A percentile compares a stretch with the other conserved stretches of the same genome.
Evolutionary conservation across 2,797 vertebrate species (phyloP).

Genomic region (Enteromius radiatus): DNA sequence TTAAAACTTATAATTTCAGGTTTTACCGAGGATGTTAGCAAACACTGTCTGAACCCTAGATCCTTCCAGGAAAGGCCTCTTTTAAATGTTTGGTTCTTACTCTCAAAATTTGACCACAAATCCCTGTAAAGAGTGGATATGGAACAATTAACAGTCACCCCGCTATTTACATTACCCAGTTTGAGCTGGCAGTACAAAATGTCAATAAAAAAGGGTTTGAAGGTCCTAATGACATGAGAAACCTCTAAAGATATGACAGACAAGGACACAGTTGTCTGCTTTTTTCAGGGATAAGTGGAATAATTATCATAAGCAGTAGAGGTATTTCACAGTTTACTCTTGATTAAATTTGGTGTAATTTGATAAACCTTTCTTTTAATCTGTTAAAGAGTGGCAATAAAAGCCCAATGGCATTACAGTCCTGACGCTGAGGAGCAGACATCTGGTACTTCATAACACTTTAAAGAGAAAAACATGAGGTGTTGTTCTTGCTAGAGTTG

Average conservation of each 20-base stretch:
- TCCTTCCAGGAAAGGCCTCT: conserved; percentile 22
- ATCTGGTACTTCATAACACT: neutral
- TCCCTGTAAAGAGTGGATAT: conserved; percentile 67
- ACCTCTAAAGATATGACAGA: conserved; percentile 4
- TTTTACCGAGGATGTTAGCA: conserved; percentile 36
- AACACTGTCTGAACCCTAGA: neutral
- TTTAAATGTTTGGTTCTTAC: conserved; percentile 61
- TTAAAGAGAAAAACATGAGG: neutral
- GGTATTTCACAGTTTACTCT: conserved; percentile 14
- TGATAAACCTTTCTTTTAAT: conserved; percentile 7
- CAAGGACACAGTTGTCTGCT: neutral
- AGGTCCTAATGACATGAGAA: conserved; percentile 1
- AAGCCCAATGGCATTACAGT: neutral
- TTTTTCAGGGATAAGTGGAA: neutral
- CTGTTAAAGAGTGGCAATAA: conserved; percentile 6
- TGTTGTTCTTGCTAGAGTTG: neutral
- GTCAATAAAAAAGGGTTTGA: neutral
- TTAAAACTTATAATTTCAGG: conserved; percentile 35
- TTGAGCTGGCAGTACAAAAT: conserved; percentile 18
- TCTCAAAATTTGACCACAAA: conserved; percentile 60
- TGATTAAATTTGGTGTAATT: conserved; percentile 21
- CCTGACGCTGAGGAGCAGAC: neutral
- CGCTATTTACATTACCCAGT: conserved; percentile 10
- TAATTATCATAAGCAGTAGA: neutral
- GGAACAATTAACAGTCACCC: conserved; percentile 63